These are phyloP conservation scores for Dasyprocta punctata DNA, from an alignment of 2,113 vertebrate genomes.

Conservation along the genomic window DNA sequence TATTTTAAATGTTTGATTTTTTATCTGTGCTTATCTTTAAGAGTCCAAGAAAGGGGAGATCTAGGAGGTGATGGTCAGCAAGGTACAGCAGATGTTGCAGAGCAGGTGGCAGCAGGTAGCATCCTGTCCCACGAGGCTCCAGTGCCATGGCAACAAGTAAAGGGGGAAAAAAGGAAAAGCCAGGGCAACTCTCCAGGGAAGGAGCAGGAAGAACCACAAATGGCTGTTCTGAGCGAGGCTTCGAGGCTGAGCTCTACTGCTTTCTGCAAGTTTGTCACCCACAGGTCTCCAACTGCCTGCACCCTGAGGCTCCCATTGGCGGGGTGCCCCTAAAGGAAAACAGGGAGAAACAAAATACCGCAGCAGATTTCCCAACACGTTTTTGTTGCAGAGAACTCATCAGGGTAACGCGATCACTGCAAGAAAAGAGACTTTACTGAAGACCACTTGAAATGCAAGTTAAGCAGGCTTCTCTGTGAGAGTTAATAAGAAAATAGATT, in stretches of 20 bases:
- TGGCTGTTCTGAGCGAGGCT: slow-evolving; percentile 83
- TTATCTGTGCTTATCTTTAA: neutral
- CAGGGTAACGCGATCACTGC: neutral
- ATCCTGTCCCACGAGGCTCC: neutral
- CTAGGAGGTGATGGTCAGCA: neutral
- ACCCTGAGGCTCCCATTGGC: slow-evolving; percentile 88
- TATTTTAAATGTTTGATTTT: neutral
- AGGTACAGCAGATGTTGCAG: no score
- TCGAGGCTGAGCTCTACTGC: slow-evolving; percentile 89
- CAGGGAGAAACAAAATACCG: slow-evolving; percentile 59
- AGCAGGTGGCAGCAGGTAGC: neutral
- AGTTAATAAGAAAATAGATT: neutral
- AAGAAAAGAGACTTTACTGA: neutral
- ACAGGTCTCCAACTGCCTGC: slow-evolving; percentile 80
- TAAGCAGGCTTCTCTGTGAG: neutral
- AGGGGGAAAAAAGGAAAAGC: slow-evolving; percentile 62
- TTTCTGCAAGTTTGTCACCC: slow-evolving; percentile 86
- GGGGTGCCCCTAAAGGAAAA: slow-evolving; percentile 83
- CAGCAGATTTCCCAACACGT: neutral
- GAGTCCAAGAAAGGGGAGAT: neutral
- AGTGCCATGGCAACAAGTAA: slow-evolving; percentile 71
- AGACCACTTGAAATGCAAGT: neutral
- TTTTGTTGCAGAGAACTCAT: neutral
- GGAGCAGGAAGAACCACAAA: slow-evolving; percentile 76
- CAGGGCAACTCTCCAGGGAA: slow-evolving; percentile 71